Evolutionary conservation across 2,888 invertebrate genomes (phyloP).

Genomic region (Elysia crispata): DNA sequence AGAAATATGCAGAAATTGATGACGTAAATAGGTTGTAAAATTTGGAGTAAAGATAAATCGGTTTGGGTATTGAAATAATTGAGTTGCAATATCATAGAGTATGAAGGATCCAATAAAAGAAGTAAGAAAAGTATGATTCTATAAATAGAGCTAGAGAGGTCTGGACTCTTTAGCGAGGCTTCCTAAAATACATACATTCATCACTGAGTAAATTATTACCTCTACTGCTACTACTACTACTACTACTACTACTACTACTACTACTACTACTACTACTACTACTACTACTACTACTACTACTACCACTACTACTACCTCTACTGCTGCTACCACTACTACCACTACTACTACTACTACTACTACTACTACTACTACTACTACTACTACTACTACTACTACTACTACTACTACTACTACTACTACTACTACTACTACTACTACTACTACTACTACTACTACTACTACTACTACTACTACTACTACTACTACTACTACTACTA

Average conservation of each 20-base stretch:
- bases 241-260: slow-evolving; percentile 38
- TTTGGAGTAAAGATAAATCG: too few species aligned
- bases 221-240: slow-evolving; percentile 32
- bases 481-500: slow-evolving; percentile 38
- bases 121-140: too few species aligned
- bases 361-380: slow-evolving; percentile 37
- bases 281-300: slow-evolving; percentile 31
- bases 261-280: slow-evolving; percentile 37
- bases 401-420: slow-evolving; percentile 36
- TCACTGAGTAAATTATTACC: neutral
- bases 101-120: neutral
- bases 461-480: slow-evolving; percentile 39
- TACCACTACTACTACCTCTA: slow-evolving; percentile 27
- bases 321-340: slow-evolving; percentile 32
- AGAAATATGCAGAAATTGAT: too few species aligned
- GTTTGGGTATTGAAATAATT: too few species aligned
- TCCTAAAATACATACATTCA: too few species aligned
- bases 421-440: slow-evolving; percentile 38
- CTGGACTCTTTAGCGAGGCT: too few species aligned
- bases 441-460: slow-evolving; percentile 35
- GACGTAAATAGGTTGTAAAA: too few species aligned
- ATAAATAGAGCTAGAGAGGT: too few species aligned
- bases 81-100: too few species aligned
- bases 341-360: slow-evolving; percentile 35
- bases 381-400: slow-evolving; percentile 32